A percentile compares a stretch with the other conserved stretches of the same genome.
Evolutionary conservation across 2,888 invertebrate species (phyloP).

Genomic region (Escarpia spicata): DNA sequence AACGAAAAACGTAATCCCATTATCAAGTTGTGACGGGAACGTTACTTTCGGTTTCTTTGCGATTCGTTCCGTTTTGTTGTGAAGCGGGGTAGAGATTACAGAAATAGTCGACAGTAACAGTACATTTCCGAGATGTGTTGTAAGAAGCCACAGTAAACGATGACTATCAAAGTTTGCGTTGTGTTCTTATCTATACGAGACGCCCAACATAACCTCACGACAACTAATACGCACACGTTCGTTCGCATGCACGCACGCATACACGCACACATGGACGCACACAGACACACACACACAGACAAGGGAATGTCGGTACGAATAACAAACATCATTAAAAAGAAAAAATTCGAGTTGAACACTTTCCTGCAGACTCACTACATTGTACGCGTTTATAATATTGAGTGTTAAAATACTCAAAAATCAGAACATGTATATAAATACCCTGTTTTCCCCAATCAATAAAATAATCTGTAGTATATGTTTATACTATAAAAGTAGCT

Average conservation of each 20-base stretch:
- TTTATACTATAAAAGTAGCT: no score
- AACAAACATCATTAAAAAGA: background rate
- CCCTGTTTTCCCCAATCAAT: no score
- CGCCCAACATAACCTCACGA: background rate
- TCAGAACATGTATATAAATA: no score
- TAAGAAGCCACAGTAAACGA: background rate
- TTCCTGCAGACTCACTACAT: no score
- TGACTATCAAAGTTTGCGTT: background rate
- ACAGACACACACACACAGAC: background rate
- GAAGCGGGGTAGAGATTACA: background rate
- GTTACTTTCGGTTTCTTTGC: background rate
- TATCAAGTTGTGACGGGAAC: background rate
- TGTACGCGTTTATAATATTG: no score
- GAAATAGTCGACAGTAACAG: background rate
- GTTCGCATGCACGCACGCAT: background rate
- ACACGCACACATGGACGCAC: background rate
- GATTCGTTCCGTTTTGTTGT: background rate
- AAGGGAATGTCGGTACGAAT: background rate
- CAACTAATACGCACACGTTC: no score
- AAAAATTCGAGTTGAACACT: no score
- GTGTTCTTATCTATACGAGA: background rate
- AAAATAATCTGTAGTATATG: no score
- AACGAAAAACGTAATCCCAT: background rate
- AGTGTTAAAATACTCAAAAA: no score
- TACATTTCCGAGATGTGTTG: background rate